Evolutionary conservation across 2,113 vertebrate genomes (phyloP).

Genomic region (Spea multiplicata): DNA sequence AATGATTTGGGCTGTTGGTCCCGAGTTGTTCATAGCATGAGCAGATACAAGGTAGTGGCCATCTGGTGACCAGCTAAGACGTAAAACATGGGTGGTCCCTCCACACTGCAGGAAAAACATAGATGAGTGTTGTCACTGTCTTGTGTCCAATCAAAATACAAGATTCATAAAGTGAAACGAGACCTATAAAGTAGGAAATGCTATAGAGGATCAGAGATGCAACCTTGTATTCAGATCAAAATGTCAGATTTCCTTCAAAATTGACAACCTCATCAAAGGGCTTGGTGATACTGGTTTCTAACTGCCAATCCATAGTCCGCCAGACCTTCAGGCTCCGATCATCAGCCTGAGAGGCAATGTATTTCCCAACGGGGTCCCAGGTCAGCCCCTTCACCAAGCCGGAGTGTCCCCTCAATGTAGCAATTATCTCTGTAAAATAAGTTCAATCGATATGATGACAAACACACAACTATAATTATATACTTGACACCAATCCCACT

Average conservation of each 20-base stretch:
- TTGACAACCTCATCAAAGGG: conserved; percentile 88
- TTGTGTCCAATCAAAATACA: neutral
- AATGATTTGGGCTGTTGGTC: conserved; percentile 96
- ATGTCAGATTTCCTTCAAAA: too few relatives aligned
- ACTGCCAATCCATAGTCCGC: conserved; percentile 95
- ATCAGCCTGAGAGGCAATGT: conserved; percentile 95
- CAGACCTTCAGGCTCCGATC: conserved; percentile 95
- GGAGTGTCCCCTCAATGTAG: conserved; percentile 87
- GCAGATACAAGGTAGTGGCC: conserved; percentile 97
- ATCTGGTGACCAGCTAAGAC: conserved; percentile 97
- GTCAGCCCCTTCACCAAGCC: conserved; percentile 95
- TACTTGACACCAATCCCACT: too few relatives aligned
- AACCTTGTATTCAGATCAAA: too few relatives aligned
- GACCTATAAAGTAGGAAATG: too few relatives aligned
- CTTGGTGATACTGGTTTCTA: conserved; percentile 96
- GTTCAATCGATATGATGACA: too few relatives aligned
- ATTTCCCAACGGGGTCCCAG: conserved; percentile 97
- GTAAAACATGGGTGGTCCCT: conserved; percentile 92
- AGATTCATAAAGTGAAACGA: too few relatives aligned
- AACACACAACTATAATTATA: too few relatives aligned
- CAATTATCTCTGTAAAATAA: conserved; percentile 80
- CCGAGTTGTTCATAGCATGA: conserved; percentile 98
- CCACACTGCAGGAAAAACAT: conserved; percentile 74
- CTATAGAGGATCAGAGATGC: too few relatives aligned
- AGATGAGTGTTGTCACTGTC: neutral